A percentile compares a stretch with the other conserved stretches of the same genome.
phyloP scores from a whole-genome alignment of 1,140 invertebrate genomes.

The Argopecten irradians region DNA sequence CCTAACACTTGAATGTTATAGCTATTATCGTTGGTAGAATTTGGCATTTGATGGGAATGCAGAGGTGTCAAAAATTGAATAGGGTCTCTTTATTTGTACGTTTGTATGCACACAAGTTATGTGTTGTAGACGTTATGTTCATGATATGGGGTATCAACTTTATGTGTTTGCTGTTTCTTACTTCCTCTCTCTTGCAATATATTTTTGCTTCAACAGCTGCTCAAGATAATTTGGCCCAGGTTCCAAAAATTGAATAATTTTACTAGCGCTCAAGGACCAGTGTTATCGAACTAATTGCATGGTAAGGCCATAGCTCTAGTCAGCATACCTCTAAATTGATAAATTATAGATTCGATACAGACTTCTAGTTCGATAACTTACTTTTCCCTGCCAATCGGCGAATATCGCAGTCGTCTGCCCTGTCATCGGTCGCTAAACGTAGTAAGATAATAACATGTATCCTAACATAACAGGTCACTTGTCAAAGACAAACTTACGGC shows the following conservation, averaged over 20 bases:
- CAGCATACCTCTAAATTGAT: not conserved
- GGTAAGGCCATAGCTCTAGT: not conserved
- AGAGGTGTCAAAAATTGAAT: conserved; percentile 10
- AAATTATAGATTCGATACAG: no score
- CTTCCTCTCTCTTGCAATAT: not conserved
- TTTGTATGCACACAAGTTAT: not conserved
- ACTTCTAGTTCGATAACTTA: no score
- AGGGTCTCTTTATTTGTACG: not conserved
- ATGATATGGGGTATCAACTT: not conserved
- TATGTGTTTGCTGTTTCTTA: not conserved
- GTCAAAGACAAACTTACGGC: no score
- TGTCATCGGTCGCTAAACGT: no score
- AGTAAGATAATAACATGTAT: no score
- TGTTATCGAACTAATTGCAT: not conserved
- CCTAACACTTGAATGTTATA: not conserved
- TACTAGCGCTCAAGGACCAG: not conserved
- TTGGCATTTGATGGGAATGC: conserved; percentile 14
- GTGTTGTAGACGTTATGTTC: not conserved
- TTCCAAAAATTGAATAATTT: not conserved
- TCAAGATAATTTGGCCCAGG: not conserved
- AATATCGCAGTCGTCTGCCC: no score
- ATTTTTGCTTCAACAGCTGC: not conserved
- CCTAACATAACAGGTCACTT: no score
- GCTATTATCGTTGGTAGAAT: not conserved
- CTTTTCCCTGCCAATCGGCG: no score